These are phyloP conservation scores for Alaudala cheleensis DNA, from an alignment of 2,113 vertebrate species.

Conservation along the genomic window DNA sequence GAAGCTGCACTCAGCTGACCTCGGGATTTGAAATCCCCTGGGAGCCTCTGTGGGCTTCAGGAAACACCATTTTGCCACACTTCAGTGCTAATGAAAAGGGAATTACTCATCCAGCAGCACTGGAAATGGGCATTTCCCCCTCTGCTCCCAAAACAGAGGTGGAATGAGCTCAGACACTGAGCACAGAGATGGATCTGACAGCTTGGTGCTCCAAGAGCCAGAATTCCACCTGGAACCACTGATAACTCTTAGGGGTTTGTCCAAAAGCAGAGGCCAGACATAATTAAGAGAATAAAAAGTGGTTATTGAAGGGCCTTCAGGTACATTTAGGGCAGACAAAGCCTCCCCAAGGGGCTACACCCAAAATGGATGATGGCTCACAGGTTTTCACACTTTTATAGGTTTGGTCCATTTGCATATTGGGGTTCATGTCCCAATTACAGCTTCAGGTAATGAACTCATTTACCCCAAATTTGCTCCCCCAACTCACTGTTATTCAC, in stretches of 20 bases:
- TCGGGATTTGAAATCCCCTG: neutral
- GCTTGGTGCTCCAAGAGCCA: accelerated
- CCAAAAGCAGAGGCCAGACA: neutral
- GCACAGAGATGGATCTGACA: neutral
- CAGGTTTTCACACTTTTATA: neutral
- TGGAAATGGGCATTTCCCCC: neutral
- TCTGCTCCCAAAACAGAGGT: neutral
- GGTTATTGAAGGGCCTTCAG: neutral
- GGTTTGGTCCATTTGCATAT: neutral
- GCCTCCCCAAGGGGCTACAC: neutral
- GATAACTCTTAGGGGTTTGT: neutral
- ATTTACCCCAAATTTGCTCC: neutral
- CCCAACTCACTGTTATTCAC: neutral
- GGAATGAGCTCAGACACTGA: neutral
- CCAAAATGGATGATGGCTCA: neutral
- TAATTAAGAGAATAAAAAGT: neutral
- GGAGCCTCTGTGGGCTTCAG: neutral
- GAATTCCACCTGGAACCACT: neutral
- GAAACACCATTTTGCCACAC: neutral
- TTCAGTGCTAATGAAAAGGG: neutral
- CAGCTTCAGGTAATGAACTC: neutral
- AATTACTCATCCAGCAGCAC: neutral
- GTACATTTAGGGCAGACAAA: neutral
- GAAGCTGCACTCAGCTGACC: neutral
- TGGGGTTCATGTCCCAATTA: neutral